Conservation (phyloP, 2,797 vertebrate species). For the Ctenopoma multispine region DNA sequence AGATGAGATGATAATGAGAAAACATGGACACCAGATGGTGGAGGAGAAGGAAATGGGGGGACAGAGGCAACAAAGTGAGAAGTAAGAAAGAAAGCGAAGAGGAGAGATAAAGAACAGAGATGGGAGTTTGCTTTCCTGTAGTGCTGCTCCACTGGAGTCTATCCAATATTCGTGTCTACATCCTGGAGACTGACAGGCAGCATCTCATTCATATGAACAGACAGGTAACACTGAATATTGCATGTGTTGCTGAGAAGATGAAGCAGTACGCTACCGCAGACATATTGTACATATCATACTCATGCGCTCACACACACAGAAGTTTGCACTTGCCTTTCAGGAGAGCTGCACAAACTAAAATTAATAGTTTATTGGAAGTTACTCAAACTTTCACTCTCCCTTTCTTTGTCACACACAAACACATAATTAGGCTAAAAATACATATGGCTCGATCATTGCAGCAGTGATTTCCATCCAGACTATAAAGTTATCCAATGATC, state of each 20-base stretch:
- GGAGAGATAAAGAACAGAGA: constrained; percentile 1
- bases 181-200: constrained; percentile 40
- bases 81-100: background rate
- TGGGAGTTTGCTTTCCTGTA: constrained; percentile 15
- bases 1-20: constrained; percentile 1
- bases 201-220: constrained; percentile 50
- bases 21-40: background rate
- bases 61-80: background rate
- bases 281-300: background rate
- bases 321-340: background rate
- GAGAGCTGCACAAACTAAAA: constrained; percentile 9
- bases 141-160: constrained; percentile 20
- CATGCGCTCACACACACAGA: background rate
- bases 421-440: constrained; percentile 21
- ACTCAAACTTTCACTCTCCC: background rate
- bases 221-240: constrained; percentile 54
- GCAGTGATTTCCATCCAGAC: constrained; percentile 24
- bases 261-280: constrained; percentile 5
- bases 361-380: constrained; percentile 23
- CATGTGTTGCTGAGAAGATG: constrained; percentile 40
- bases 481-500: constrained; percentile 27
- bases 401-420: background rate
- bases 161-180: constrained; percentile 41
- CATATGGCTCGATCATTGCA: constrained; percentile 8
- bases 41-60: background rate